Evolutionary conservation across 2,888 invertebrate genomes (phyloP).

Genomic region (Leptinotarsa rubiginosa): DNA sequence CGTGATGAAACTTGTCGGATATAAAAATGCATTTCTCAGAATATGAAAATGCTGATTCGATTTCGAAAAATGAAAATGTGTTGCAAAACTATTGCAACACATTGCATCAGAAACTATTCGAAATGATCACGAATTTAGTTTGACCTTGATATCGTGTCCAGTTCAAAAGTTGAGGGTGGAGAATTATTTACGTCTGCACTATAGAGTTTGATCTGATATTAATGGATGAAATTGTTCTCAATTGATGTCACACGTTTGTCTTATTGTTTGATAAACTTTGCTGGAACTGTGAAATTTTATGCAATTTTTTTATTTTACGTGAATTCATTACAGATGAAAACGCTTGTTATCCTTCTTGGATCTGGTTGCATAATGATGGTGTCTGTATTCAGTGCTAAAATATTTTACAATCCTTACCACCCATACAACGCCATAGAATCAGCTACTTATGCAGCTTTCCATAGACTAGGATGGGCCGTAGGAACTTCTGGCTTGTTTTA

Average conservation of each 20-base stretch:
- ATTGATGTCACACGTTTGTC: not conserved
- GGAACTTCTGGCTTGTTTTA: slow-evolving; percentile 68
- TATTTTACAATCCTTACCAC: slow-evolving; percentile 69
- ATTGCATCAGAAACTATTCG: no score
- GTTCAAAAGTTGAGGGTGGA: no score
- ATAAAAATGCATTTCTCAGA: no score
- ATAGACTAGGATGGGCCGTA: slow-evolving; percentile 70
- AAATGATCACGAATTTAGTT: no score
- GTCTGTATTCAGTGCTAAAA: slow-evolving; percentile 67
- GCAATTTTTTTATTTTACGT: not conserved
- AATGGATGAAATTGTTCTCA: no score
- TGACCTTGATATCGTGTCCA: no score
- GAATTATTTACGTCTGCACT: no score
- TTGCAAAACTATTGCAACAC: no score
- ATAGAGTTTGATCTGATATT: no score
- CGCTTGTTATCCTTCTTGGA: slow-evolving; percentile 63
- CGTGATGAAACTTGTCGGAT: no score
- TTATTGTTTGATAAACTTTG: not conserved
- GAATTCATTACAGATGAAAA: slow-evolving; percentile 66
- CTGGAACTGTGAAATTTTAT: not conserved
- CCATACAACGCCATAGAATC: slow-evolving; percentile 69
- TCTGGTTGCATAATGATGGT: slow-evolving; percentile 67
- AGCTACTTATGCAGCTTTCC: slow-evolving; percentile 71
- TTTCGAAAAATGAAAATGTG: no score
- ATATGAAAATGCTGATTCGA: no score